Percentiles rank a stretch among this genome's conserved stretches.
Evolutionary conservation across 2,888 invertebrate genomes (phyloP).

Genomic region (Aporophyla lueneburgensis): DNA sequence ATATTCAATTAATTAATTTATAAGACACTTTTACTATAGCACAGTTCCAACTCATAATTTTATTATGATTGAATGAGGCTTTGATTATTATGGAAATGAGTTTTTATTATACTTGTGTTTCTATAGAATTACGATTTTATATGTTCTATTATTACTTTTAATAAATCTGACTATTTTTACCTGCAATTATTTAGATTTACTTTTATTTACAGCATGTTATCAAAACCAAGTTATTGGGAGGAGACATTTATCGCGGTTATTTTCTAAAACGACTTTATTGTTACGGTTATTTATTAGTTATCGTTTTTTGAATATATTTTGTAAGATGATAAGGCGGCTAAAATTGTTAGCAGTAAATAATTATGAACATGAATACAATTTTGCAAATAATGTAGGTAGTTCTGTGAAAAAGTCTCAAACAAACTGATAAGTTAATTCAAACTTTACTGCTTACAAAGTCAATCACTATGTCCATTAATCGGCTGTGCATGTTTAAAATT

Average conservation of each 20-base stretch:
- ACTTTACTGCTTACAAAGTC: slow-evolving; percentile 24
- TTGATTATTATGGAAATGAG: slow-evolving; percentile 49
- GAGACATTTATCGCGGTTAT: slow-evolving; percentile 37
- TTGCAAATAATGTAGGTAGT: slow-evolving; percentile 11
- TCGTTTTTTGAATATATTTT: slow-evolving; percentile 16
- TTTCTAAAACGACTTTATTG: slow-evolving; percentile 19
- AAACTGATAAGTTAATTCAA: slow-evolving; percentile 31
- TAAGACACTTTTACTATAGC: slow-evolving; percentile 48
- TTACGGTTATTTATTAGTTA: slow-evolving; percentile 31
- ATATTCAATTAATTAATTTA: slow-evolving; percentile 49
- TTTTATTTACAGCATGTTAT: slow-evolving; percentile 61
- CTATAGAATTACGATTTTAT: slow-evolving; percentile 56
- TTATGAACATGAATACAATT: slow-evolving; percentile 10
- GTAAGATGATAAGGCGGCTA: neutral
- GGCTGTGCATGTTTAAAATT: slow-evolving; percentile 44
- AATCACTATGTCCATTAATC: slow-evolving; percentile 41
- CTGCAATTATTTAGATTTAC: slow-evolving; percentile 41
- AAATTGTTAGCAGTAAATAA: slow-evolving; percentile 19
- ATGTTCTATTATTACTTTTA: slow-evolving; percentile 48
- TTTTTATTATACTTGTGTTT: slow-evolving; percentile 53
- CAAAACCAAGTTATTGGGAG: slow-evolving; percentile 13
- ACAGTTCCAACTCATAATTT: slow-evolving; percentile 46
- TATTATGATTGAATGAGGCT: slow-evolving; percentile 50
- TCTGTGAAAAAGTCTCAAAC: slow-evolving; percentile 37
- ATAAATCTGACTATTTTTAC: slow-evolving; percentile 50